phyloP scores from a whole-genome alignment of 2,113 vertebrate genomes.

The Cyanoramphus novaezelandiae region DNA sequence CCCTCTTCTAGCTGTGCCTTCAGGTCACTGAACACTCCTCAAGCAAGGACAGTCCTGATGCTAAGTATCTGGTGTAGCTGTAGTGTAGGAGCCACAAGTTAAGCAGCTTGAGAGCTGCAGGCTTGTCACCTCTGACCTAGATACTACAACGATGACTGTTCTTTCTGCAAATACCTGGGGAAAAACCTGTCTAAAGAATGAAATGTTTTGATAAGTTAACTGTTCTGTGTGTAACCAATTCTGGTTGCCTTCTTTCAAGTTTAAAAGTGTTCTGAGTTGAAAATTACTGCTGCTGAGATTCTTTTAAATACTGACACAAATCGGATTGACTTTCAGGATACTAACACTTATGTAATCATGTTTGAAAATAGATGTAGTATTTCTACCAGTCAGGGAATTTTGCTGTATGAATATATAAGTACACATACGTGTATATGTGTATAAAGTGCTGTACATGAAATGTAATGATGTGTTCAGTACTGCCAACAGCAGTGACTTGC shows the following conservation, averaged over 20 bases:
- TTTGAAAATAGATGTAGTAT: not conserved
- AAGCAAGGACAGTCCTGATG: not conserved
- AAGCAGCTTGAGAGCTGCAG: constrained; percentile 9
- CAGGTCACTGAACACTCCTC: not conserved
- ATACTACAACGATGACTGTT: constrained; percentile 21
- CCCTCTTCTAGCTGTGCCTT: not conserved
- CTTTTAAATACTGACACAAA: not conserved
- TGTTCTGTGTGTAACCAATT: not conserved
- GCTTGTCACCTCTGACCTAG: constrained; percentile 35
- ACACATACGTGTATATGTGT: not conserved
- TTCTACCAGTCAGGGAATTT: not conserved
- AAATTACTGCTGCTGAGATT: not conserved
- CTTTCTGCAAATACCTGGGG: constrained; percentile 11
- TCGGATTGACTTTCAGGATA: not conserved
- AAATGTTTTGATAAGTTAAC: constrained; percentile 13
- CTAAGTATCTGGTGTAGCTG: not conserved
- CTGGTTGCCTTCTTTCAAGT: not conserved
- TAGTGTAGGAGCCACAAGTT: not conserved
- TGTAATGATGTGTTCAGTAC: not conserved
- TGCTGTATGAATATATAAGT: not conserved
- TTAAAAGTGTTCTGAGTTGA: not conserved
- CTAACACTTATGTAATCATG: not conserved
- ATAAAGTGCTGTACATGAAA: not conserved
- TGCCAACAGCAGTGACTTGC: not conserved
- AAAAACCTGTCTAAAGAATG: not conserved